Evolutionary conservation across 2,797 vertebrate genomes (phyloP), one percentile per base, ranked within the genome.

Genomic region (Sebastes steindachneri): DNA sequence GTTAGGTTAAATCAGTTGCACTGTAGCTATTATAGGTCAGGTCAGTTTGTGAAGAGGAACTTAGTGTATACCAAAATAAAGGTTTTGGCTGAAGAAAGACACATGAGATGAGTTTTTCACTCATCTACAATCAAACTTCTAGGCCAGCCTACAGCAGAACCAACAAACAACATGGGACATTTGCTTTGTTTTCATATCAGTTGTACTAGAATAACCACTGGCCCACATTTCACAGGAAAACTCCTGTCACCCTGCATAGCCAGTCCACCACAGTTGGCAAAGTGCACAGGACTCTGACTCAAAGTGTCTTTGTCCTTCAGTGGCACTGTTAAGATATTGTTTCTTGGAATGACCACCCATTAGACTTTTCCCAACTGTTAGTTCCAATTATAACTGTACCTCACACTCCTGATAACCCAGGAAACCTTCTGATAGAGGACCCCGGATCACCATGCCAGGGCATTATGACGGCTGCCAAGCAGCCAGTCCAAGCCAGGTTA

Each of bases 401-500:
- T 69, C 19, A 41, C 15, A 25, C 48, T 64, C 57, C 29, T 70
- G 72, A 80, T 73, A 69, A 67, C 9, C 31, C 51, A 33, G 37
- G 62, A 74, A 70, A 79, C 37, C 35, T 3, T 63, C 74, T 71
- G 82, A 67, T 60, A 59, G 19, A 82, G 72, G 68, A 48, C 35
- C n/a, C 28, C 41, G 62, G 73, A 79, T 80, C 73, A n/a, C 57
- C 21, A 29, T 68, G 68, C 75, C 71, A 79, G 79, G 25, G 41
- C 58, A 65, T 77, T 37, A 29, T 58, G 63, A 55, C 58, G 63
- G 64, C 80, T 86, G 79, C 82, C 85, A 88, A 73, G 68, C 53
- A 62, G 58, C 23, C 55, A 66, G 48, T 66, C 73, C 64, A 28
- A 76, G 75, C 66, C 82, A 86, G 84, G 83, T 82, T 84, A 83